A percentile compares a stretch with the other conserved stretches of the same genome.
These are phyloP conservation scores for Lasioglossum baleicum DNA, from an alignment of 1,140 invertebrate genomes.

Conservation along the genomic window DNA sequence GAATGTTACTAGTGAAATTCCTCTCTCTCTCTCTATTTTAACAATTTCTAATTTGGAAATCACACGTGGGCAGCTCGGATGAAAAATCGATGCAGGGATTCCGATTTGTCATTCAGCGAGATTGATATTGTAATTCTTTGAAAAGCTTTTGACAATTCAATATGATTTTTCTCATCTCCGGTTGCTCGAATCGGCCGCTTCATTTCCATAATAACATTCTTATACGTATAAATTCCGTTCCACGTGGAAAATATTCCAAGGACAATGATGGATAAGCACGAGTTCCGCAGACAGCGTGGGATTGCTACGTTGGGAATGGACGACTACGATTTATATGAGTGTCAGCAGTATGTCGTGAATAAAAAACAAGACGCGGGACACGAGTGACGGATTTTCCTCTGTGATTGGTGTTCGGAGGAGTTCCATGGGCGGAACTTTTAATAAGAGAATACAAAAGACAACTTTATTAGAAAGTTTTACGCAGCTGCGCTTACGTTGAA, in stretches of 20 bases:
- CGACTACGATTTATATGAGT: neutral
- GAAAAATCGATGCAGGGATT: too few relatives aligned
- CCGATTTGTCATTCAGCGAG: too few relatives aligned
- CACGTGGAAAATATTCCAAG: neutral
- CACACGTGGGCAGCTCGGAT: too few relatives aligned
- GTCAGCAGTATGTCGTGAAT: neutral
- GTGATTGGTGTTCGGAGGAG: neutral
- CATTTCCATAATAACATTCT: neutral
- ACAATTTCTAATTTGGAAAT: too few relatives aligned
- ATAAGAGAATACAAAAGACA: neutral
- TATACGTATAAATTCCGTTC: neutral
- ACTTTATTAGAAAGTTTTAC: neutral
- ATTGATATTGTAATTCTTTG: too few relatives aligned
- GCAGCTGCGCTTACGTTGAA: too few relatives aligned
- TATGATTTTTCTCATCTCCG: neutral
- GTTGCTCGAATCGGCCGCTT: neutral
- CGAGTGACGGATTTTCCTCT: neutral
- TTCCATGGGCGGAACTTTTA: neutral
- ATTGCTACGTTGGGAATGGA: neutral
- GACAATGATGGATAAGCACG: conserved; percentile 13
- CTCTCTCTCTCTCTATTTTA: too few relatives aligned
- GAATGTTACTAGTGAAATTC: too few relatives aligned
- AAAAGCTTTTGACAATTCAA: too few relatives aligned
- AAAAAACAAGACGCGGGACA: neutral
- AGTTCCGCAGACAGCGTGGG: neutral